A percentile compares a stretch with the other conserved stretches of the same genome.
phyloP scores from a whole-genome alignment of 2,797 vertebrate genomes.

The Sarcoramphus papa region DNA sequence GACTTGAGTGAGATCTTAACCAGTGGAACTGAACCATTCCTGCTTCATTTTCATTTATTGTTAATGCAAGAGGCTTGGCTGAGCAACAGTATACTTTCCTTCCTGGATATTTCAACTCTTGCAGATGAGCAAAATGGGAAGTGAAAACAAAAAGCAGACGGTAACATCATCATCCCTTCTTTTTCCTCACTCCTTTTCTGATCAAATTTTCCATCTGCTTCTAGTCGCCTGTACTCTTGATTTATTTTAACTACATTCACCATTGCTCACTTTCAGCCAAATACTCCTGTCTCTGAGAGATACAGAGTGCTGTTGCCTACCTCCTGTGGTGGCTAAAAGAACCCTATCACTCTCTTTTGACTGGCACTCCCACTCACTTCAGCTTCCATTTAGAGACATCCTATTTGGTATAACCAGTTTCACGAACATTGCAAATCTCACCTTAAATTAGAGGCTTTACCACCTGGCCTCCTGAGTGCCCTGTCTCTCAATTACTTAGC shows the following conservation, averaged over 20 bases:
- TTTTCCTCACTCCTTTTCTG: background rate
- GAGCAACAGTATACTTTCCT: background rate
- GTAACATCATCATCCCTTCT: background rate
- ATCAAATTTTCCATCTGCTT: background rate
- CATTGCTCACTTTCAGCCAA: background rate
- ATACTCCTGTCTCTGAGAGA: background rate
- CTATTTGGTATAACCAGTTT: background rate
- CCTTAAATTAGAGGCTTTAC: background rate
- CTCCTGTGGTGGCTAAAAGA: background rate
- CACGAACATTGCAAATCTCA: background rate
- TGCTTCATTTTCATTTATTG: background rate
- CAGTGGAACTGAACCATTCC: background rate
- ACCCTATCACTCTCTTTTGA: background rate
- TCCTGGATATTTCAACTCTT: background rate
- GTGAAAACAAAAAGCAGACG: background rate
- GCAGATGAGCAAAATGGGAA: background rate
- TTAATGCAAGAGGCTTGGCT: background rate
- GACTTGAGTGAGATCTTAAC: background rate
- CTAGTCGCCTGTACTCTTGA: background rate
- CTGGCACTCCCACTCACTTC: background rate
- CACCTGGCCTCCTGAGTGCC: background rate
- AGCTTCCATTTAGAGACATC: background rate
- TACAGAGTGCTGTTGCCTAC: background rate
- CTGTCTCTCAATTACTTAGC: background rate
- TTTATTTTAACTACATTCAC: background rate